phyloP scores from a whole-genome alignment of 1,140 invertebrate genomes.

The Pygmarrhopalites habei region DNA sequence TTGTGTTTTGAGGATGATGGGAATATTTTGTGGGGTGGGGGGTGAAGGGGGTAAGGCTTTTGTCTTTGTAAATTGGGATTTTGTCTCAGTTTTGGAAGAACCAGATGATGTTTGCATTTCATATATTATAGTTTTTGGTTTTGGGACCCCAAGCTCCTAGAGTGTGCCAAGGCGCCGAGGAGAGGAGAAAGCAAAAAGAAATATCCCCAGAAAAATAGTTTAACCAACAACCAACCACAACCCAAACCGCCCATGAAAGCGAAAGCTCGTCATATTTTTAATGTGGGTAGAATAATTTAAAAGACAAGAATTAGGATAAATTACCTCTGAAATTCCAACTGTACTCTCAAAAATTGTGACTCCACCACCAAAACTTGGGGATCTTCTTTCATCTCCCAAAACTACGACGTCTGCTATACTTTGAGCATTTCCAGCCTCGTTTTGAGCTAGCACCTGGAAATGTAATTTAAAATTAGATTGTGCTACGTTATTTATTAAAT shows the following conservation, averaged over 20 bases:
- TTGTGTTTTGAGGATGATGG: conserved; percentile 10
- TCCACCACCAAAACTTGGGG: background rate
- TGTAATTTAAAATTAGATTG: too few relatives aligned
- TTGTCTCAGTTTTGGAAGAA: background rate
- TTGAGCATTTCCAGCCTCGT: conserved; percentile 65
- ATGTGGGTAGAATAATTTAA: too few relatives aligned
- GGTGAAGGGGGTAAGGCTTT: background rate
- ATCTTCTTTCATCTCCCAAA: conserved; percentile 49
- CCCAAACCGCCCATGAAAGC: background rate
- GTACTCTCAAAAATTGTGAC: conserved; percentile 17
- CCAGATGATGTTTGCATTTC: background rate
- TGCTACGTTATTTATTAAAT: too few relatives aligned
- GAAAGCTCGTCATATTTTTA: too few relatives aligned
- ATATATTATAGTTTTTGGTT: conserved; percentile 2
- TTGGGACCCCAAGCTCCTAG: conserved; percentile 9
- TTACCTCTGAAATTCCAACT: conserved; percentile 9
- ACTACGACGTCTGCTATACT: conserved; percentile 69
- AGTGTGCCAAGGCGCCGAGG: too few relatives aligned
- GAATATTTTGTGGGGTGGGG: background rate
- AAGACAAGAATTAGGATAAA: background rate
- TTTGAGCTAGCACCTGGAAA: too few relatives aligned
- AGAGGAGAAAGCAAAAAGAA: background rate
- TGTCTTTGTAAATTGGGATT: background rate
- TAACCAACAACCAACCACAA: background rate
- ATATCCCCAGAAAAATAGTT: background rate